Percentiles rank a stretch among this genome's conserved stretches.
These are phyloP conservation scores for Leucoptera coffeella DNA, from an alignment of 2,888 invertebrate genomes.

Conservation along the genomic window DNA sequence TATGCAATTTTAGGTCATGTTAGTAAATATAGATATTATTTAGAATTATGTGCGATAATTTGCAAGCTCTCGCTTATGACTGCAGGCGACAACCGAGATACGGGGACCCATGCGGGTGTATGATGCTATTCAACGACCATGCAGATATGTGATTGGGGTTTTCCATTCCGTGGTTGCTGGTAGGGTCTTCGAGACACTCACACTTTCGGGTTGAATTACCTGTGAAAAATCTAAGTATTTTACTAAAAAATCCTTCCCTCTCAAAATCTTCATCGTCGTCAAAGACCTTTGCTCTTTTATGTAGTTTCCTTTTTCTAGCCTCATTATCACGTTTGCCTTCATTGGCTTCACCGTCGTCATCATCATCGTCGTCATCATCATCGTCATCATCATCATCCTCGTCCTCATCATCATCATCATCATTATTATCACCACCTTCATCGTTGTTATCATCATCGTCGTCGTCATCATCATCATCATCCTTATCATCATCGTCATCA, in stretches of 20 bases:
- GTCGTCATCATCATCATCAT: constrained; percentile 35
- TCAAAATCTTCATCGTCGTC: constrained; percentile 37
- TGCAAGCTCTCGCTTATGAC: constrained; percentile 54
- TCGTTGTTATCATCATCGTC: constrained; percentile 27
- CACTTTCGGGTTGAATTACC: too few relatives aligned
- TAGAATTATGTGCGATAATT: constrained; percentile 21
- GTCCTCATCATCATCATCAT: constrained; percentile 19
- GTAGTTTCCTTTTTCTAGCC: constrained; percentile 23
- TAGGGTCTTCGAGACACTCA: too few relatives aligned
- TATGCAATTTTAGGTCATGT: too few relatives aligned
- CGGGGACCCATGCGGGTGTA: constrained; percentile 36
- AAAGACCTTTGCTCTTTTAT: constrained; percentile 21
- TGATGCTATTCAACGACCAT: constrained; percentile 26
- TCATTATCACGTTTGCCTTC: constrained; percentile 17
- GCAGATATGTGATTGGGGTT: constrained; percentile 37
- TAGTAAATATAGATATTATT: constrained; percentile 38
- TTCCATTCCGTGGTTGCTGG: constrained; percentile 21
- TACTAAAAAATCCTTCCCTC: constrained; percentile 42
- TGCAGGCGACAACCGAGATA: constrained; percentile 59
- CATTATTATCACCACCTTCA: constrained; percentile 24
- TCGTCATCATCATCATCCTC: constrained; percentile 25
- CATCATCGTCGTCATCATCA: constrained; percentile 37
- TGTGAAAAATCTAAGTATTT: constrained; percentile 47
- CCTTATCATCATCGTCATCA: constrained; percentile 16
- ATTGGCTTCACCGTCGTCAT: constrained; percentile 32